A percentile compares a stretch with the other conserved stretches of the same genome.
phyloP scores from a whole-genome alignment of 2,113 vertebrate genomes.

The Oxygymnocypris stewartii region DNA sequence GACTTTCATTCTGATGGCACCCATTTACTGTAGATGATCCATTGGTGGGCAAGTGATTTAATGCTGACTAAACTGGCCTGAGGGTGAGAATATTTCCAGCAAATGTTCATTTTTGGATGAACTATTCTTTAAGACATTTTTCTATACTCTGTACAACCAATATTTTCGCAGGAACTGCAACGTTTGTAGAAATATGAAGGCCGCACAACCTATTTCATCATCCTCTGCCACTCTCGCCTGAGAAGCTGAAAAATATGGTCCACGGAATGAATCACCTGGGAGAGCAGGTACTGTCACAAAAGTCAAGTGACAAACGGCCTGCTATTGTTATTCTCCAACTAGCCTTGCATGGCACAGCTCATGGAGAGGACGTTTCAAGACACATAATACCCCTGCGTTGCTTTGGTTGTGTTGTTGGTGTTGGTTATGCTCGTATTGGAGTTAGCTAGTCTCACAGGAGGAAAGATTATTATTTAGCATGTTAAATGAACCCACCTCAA shows the following conservation, averaged over 20 bases:
- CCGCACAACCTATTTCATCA: neutral
- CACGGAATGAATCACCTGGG: constrained; percentile 21
- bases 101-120: neutral
- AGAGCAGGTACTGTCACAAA: constrained; percentile 15
- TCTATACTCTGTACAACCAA: neutral
- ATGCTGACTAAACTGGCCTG: neutral
- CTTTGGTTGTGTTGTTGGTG: neutral
- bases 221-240: neutral
- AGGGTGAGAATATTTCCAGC: neutral
- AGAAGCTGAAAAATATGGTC: constrained; percentile 15
- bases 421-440: neutral
- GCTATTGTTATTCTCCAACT: constrained; percentile 22
- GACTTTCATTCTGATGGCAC: no score
- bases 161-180: neutral
- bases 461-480: neutral
- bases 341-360: neutral
- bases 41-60: neutral
- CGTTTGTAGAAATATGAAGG: constrained; percentile 22
- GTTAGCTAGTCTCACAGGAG: neutral
- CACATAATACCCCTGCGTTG: neutral
- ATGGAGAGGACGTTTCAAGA: neutral
- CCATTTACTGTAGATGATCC: no score
- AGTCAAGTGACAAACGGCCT: constrained; percentile 34
- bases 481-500: neutral
- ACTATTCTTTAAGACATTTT: neutral